Evolutionary conservation across 1,140 invertebrate species (phyloP).

Genomic region (Drosophila tristis): DNA sequence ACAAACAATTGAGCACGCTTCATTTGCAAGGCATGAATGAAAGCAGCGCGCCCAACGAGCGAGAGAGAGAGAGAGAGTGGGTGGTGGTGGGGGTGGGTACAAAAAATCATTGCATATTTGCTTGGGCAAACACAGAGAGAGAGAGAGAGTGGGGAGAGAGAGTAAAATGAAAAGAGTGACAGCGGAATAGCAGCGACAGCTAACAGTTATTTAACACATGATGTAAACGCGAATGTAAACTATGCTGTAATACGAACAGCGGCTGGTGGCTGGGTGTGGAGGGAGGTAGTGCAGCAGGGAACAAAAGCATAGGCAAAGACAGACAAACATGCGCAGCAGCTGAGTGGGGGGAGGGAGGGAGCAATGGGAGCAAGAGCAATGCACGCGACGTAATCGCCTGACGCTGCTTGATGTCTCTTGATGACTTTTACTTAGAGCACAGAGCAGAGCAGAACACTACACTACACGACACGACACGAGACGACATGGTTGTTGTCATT

Average conservation of each 20-base stretch:
- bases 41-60: constrained; percentile 13
- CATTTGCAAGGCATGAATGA: constrained; percentile 72
- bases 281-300: constrained; percentile 17
- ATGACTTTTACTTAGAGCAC: constrained; percentile 70
- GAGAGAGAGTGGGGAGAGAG: not conserved
- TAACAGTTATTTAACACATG: constrained; percentile 77
- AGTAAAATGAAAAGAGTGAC: constrained; percentile 3
- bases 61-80: not conserved
- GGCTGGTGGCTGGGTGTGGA: constrained; percentile 15
- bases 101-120: constrained; percentile 81
- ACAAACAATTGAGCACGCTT: constrained; percentile 62
- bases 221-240: constrained; percentile 73
- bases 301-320: constrained; percentile 18
- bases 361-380: constrained; percentile 39
- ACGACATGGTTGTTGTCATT: constrained; percentile 8
- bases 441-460: constrained; percentile 4
- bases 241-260: constrained; percentile 63
- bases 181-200: constrained; percentile 33
- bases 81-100: constrained; percentile 3
- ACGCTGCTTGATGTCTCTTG: constrained; percentile 54
- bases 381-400: constrained; percentile 58
- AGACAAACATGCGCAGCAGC: constrained; percentile 72
- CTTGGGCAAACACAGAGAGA: constrained; percentile 68
- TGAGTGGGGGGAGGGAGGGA: constrained; percentile 49
- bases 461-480: not conserved